A percentile compares a stretch with the other conserved stretches of the same genome.
Evolutionary conservation across 2,888 invertebrate genomes (phyloP).

Genomic region (Nephrotoma flavescens): DNA sequence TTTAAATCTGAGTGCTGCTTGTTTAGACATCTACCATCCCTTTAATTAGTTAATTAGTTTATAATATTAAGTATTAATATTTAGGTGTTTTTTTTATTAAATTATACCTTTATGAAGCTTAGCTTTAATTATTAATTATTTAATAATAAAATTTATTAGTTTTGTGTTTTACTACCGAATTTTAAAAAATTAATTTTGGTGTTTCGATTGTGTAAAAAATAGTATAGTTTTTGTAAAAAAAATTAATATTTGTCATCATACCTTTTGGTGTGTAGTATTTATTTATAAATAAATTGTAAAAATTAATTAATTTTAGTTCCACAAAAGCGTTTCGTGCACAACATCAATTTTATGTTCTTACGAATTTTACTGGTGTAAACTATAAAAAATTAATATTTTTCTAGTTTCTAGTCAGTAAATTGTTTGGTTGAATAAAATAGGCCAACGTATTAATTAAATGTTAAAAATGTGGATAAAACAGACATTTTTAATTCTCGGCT

Average conservation of each 20-base stretch:
- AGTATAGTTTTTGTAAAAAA: background rate
- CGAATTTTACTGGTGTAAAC: background rate
- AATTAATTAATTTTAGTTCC: background rate
- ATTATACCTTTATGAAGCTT: background rate
- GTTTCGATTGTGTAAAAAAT: background rate
- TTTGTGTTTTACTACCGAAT: background rate
- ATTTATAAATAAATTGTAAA: background rate
- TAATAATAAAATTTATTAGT: background rate
- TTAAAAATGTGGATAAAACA: background rate
- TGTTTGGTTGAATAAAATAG: background rate
- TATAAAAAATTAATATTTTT: background rate
- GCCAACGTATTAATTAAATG: background rate
- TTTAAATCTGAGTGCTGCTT: background rate
- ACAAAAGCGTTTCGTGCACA: background rate
- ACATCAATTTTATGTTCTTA: background rate
- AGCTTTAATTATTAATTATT: background rate
- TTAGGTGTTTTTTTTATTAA: background rate
- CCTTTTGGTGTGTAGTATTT: background rate
- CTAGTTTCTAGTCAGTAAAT: background rate
- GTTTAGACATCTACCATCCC: background rate
- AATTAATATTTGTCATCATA: background rate
- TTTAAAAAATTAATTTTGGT: background rate
- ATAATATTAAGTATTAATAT: background rate
- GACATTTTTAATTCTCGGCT: background rate
- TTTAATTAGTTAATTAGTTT: background rate